Conservation (phyloP, 2,113 vertebrate species). For the Xenotilapia leptura region DNA sequence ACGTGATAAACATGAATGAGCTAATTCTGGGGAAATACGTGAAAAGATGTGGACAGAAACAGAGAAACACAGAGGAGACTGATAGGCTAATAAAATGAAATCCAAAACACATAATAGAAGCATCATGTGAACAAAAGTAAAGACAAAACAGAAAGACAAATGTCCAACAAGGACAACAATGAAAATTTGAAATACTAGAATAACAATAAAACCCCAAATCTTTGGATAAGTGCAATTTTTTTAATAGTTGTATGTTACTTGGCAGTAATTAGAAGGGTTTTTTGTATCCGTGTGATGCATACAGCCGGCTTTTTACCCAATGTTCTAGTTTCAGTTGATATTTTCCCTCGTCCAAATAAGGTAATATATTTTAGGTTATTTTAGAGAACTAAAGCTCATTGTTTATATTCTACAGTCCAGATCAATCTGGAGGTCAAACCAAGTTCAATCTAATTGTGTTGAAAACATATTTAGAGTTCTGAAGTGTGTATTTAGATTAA, state of each 20-base stretch:
- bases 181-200: not conserved
- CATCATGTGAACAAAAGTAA: not conserved
- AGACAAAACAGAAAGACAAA: not conserved
- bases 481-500: not conserved
- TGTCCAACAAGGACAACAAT: not conserved
- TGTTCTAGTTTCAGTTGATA: not conserved
- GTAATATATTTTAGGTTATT: not conserved
- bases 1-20: not conserved
- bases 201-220: not conserved
- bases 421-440: accelerated
- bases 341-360: accelerated
- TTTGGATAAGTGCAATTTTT: not conserved
- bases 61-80: not conserved
- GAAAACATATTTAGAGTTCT: not conserved
- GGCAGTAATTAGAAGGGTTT: not conserved
- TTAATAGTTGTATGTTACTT: not conserved
- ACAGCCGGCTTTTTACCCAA: accelerated
- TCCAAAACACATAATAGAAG: not conserved
- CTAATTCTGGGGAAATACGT: not conserved
- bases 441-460: not conserved
- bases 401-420: not conserved
- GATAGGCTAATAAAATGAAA: not conserved
- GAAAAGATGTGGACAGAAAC: not conserved
- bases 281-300: not conserved
- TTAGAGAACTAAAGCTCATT: not conserved